Percentiles rank a stretch among this genome's conserved stretches.
Conservation (phyloP, 2,113 vertebrate genomes). For the Elephas maximus region DNA sequence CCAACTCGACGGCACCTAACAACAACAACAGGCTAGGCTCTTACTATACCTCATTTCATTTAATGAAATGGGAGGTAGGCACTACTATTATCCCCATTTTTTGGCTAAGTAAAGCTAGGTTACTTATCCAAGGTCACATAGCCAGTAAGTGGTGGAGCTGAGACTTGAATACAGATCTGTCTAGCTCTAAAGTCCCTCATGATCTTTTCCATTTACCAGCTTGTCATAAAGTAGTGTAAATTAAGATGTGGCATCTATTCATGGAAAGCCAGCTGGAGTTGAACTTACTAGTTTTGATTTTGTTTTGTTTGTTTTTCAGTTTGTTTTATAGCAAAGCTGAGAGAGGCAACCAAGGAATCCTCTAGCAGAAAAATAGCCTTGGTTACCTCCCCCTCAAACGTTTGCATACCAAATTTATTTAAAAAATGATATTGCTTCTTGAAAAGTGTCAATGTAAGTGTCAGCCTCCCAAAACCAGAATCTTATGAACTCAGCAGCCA, state of each 20-base stretch:
- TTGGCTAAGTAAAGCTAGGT: not conserved
- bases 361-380: constrained; percentile 8
- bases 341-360: constrained; percentile 38
- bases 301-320: constrained; percentile 52
- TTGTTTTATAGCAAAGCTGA: constrained; percentile 21
- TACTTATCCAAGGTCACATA: not conserved
- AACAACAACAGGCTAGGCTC: too few relatives aligned
- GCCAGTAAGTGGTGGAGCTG: not conserved
- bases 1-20: too few relatives aligned
- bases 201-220: not conserved
- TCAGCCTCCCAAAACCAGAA: not conserved
- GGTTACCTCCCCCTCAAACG: not conserved
- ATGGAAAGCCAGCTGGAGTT: constrained; percentile 71
- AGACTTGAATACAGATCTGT: not conserved
- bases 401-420: not conserved
- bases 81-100: not conserved
- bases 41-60: not conserved
- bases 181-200: not conserved
- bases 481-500: not conserved
- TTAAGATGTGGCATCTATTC: not conserved
- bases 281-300: constrained; percentile 46
- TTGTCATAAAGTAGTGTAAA: not conserved
- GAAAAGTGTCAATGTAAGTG: not conserved
- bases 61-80: not conserved
- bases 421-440: constrained; percentile 27